Conservation (phyloP, 2,797 vertebrate genomes). For the Spatula versicolor region DNA sequence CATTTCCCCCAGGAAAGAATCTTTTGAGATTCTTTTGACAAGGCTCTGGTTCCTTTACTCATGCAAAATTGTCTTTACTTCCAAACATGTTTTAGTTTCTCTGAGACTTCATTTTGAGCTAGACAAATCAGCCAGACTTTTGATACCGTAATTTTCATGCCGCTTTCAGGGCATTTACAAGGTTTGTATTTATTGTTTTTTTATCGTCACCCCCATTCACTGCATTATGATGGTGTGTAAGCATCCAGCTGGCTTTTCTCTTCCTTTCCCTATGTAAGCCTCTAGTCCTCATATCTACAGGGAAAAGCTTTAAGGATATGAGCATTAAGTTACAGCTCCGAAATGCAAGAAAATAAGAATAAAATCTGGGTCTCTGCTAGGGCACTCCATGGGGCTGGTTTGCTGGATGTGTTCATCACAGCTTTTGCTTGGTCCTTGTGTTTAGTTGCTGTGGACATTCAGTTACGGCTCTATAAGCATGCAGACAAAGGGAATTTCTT, state of each 20-base stretch:
- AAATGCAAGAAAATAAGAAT: not conserved
- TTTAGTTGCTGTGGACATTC: not conserved
- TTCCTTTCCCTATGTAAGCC: not conserved
- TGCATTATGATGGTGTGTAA: no score
- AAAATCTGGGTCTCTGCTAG: not conserved
- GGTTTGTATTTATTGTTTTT: not conserved
- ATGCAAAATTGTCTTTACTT: not conserved
- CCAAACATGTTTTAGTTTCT: not conserved
- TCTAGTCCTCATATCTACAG: not conserved
- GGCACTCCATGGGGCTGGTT: not conserved
- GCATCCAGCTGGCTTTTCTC: not conserved
- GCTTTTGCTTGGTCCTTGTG: not conserved
- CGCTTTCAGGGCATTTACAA: not conserved
- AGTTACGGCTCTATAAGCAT: not conserved
- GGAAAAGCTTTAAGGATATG: not conserved
- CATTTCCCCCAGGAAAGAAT: not conserved
- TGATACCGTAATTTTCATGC: not conserved
- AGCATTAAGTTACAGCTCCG: not conserved
- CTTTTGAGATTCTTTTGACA: not conserved
- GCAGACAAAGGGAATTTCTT: not conserved
- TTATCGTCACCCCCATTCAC: not conserved
- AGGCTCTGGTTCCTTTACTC: not conserved
- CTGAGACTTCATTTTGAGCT: not conserved
- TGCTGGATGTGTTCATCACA: not conserved
- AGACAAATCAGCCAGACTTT: not conserved